These are phyloP conservation scores for Heterotilapia buettikoferi DNA, from an alignment of 2,113 vertebrate genomes.

Conservation along the genomic window DNA sequence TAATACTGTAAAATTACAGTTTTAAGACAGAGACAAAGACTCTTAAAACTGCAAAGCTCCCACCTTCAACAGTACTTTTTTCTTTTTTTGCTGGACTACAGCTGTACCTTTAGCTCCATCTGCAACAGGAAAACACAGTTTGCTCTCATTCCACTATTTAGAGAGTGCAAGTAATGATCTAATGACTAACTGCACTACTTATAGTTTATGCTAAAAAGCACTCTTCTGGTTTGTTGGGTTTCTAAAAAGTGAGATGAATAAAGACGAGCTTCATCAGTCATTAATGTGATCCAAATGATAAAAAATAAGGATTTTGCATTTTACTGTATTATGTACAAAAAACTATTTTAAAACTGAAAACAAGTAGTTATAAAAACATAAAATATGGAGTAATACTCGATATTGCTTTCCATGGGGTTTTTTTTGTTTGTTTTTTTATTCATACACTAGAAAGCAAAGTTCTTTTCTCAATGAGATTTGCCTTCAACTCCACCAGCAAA, in stretches of 20 bases:
- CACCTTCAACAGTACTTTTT: not conserved
- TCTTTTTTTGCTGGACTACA: not conserved
- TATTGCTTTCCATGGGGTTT: not conserved
- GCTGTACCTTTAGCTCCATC: not conserved
- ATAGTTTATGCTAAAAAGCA: not conserved
- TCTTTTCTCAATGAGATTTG: not conserved
- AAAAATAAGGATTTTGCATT: not conserved
- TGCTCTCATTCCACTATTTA: not conserved
- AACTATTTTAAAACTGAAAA: not conserved
- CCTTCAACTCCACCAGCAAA: slow-evolving; percentile 35
- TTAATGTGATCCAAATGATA: not conserved
- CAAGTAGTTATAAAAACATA: not conserved
- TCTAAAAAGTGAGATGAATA: not conserved
- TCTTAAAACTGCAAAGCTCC: not conserved
- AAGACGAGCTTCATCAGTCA: not conserved
- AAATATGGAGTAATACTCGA: not conserved
- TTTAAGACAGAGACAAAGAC: not conserved
- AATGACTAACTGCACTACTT: not conserved
- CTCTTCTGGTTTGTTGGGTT: not conserved
- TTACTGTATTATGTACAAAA: not conserved
- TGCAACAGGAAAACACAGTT: not conserved
- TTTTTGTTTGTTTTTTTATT: not conserved
- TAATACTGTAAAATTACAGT: not conserved
- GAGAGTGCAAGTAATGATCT: not conserved
- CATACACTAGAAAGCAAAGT: slow-evolving; percentile 10